phyloP scores from a whole-genome alignment of 2,888 invertebrate genomes.

The Drosophila koepferae region DNA sequence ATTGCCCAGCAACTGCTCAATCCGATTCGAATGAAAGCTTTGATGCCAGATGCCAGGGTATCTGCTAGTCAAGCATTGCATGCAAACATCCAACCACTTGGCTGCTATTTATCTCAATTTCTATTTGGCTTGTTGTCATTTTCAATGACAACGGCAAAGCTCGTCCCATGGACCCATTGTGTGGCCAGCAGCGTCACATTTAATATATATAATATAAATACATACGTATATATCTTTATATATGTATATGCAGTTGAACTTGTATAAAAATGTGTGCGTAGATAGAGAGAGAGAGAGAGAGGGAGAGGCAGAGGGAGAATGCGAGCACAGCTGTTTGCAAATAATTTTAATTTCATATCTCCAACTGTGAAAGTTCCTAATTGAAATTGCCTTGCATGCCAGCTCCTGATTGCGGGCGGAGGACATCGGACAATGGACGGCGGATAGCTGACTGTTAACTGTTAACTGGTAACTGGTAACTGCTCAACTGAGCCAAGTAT shows the following conservation, averaged over 20 bases:
- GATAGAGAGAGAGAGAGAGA: slow-evolving; percentile 15
- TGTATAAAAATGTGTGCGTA: slow-evolving; percentile 18
- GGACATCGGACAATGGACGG: neutral
- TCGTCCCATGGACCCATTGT: slow-evolving; percentile 44
- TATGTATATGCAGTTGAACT: slow-evolving; percentile 1
- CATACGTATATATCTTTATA: no score
- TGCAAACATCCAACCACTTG: neutral
- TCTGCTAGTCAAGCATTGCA: slow-evolving; percentile 2
- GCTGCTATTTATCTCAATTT: slow-evolving; percentile 33
- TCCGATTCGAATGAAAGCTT: neutral
- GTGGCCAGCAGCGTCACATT: slow-evolving; percentile 39
- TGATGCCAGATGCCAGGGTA: neutral
- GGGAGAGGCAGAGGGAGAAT: slow-evolving; percentile 5
- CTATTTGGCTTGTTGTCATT: slow-evolving; percentile 66
- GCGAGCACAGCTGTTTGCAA: slow-evolving; percentile 70
- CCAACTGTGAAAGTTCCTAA: slow-evolving; percentile 67
- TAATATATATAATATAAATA: slow-evolving; percentile 10
- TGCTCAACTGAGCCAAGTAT: slow-evolving; percentile 55
- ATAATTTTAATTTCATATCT: slow-evolving; percentile 79
- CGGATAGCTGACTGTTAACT: neutral
- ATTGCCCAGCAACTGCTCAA: no score
- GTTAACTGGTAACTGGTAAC: slow-evolving; percentile 15
- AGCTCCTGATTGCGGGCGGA: neutral
- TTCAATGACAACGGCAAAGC: slow-evolving; percentile 67
- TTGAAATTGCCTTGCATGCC: slow-evolving; percentile 64